These are phyloP conservation scores for Bradypus variegatus DNA, from an alignment of 2,797 vertebrate genomes.

Conservation along the genomic window DNA sequence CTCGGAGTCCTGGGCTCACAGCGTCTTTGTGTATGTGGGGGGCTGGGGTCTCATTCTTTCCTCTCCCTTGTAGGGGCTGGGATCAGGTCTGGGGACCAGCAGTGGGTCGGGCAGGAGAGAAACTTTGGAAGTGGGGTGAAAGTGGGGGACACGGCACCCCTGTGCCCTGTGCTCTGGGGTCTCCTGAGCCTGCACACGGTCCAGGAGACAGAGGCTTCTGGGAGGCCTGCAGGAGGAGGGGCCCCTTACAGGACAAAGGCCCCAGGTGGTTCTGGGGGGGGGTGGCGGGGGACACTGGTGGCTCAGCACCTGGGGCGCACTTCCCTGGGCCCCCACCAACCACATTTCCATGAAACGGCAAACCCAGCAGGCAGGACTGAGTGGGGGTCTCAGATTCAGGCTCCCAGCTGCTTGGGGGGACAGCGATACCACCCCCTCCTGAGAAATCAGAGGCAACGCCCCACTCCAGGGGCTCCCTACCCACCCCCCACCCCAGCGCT, in stretches of 20 bases:
- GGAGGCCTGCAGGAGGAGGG: neutral
- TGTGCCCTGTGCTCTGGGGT: neutral
- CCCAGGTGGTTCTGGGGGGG: neutral
- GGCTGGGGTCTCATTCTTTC: neutral
- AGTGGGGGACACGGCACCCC: neutral
- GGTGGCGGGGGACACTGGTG: accelerated
- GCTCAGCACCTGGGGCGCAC: too few relatives aligned
- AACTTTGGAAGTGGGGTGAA: too few relatives aligned
- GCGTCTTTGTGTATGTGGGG: neutral
- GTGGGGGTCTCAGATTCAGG: neutral
- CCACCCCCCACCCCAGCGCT: accelerated
- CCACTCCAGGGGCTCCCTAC: accelerated
- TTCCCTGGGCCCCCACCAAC: neutral
- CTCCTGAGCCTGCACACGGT: neutral
- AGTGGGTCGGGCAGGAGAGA: neutral
- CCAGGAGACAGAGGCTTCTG: neutral
- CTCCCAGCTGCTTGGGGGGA: neutral
- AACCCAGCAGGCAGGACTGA: neutral
- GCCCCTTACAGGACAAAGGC: neutral
- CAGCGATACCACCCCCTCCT: neutral
- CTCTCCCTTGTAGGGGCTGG: neutral
- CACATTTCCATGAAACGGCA: neutral
- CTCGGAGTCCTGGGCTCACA: neutral
- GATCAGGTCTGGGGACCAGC: too few relatives aligned
- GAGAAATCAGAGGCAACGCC: neutral